phyloP scores from a whole-genome alignment of 2,797 vertebrate species.

The Esox masquinongy region DNA sequence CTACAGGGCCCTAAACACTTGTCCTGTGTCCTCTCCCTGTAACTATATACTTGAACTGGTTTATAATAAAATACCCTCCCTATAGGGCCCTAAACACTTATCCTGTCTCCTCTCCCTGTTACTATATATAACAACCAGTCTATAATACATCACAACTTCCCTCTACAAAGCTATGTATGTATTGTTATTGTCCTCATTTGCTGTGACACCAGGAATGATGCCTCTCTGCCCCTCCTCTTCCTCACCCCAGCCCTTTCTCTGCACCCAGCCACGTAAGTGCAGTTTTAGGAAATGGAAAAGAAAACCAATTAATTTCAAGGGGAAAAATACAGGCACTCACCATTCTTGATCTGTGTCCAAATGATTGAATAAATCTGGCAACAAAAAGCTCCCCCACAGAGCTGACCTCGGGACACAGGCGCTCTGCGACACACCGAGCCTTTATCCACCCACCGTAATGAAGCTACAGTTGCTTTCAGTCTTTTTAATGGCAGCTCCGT shows the following conservation, averaged over 20 bases:
- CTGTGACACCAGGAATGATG: constrained; percentile 50
- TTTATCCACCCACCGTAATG: constrained; percentile 32
- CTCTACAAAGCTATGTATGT: constrained; percentile 13
- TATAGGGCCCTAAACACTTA: too few species aligned
- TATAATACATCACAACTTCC: constrained; percentile 10
- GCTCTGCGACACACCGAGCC: constrained; percentile 25
- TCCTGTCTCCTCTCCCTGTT: too few species aligned
- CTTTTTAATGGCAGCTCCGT: constrained; percentile 35
- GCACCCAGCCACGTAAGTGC: constrained; percentile 38
- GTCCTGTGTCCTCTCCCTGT: too few species aligned
- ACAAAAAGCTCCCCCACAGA: constrained; percentile 37
- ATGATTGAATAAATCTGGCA: constrained; percentile 49
- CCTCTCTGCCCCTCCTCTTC: constrained; percentile 34
- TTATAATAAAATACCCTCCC: not conserved
- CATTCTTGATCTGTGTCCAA: constrained; percentile 55
- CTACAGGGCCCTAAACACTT: too few species aligned
- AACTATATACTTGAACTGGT: not conserved
- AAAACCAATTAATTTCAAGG: constrained; percentile 64
- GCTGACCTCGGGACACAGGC: constrained; percentile 53
- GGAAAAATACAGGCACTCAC: constrained; percentile 41
- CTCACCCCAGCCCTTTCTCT: constrained; percentile 8
- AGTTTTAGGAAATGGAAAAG: constrained; percentile 40
- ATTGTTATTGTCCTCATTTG: constrained; percentile 55
- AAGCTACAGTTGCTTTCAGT: not conserved
- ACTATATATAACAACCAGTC: not conserved